Conservation (phyloP, 1,140 invertebrate genomes). For the Periplaneta americana region DNA sequence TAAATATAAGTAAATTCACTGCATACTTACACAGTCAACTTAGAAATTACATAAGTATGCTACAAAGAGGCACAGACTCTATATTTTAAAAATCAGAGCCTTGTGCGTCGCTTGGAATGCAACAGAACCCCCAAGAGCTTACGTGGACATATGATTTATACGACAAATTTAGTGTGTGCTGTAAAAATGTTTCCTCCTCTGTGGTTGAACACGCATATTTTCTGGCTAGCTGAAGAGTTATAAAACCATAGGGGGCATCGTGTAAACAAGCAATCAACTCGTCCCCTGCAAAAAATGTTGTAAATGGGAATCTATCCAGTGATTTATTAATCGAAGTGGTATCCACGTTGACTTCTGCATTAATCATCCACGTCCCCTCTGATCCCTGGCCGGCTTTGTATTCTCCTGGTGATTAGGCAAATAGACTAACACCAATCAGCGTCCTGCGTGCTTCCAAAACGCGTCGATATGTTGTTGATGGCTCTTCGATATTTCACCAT, state of each 20-base stretch:
- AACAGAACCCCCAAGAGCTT: neutral
- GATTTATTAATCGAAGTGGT: neutral
- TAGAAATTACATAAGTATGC: no score
- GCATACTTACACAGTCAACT: no score
- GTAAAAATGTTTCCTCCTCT: neutral
- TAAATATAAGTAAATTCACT: no score
- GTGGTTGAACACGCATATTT: neutral
- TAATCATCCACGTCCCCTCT: neutral
- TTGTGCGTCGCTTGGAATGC: no score
- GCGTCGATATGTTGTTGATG: neutral
- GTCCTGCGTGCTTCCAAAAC: neutral
- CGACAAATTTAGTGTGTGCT: neutral
- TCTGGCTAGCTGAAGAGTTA: neutral
- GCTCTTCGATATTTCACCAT: neutral
- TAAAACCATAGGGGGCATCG: neutral
- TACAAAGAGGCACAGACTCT: no score
- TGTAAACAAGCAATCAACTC: neutral
- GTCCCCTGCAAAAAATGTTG: neutral
- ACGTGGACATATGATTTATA: neutral
- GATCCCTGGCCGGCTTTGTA: neutral
- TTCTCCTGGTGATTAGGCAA: neutral
- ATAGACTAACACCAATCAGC: neutral
- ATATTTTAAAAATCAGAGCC: no score
- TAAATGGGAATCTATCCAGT: neutral
- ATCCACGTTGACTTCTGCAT: neutral